phyloP scores from a whole-genome alignment of 2,797 vertebrate species.

The Eulemur rubriventer region DNA sequence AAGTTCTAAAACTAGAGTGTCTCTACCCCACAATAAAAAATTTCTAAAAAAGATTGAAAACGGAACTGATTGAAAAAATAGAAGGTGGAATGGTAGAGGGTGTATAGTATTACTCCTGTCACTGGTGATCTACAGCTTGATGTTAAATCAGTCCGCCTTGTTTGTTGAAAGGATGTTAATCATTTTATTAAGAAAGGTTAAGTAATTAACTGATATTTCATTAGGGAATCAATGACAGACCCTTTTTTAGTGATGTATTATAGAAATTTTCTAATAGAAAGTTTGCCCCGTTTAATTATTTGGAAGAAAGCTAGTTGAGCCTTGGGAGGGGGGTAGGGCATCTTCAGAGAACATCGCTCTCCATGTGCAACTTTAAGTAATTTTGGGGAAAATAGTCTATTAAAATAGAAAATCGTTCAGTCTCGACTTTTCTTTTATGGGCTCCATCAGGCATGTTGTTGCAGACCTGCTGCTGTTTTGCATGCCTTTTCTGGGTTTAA shows the following conservation, averaged over 20 bases:
- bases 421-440: conserved; percentile 27
- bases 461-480: conserved; percentile 55
- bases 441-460: conserved; percentile 25
- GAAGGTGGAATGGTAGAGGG: background rate
- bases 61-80: conserved; percentile 44
- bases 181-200: conserved; percentile 82
- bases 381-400: background rate
- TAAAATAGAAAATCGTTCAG: background rate
- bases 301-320: background rate
- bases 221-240: conserved; percentile 69
- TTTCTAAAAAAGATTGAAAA: conserved; percentile 68
- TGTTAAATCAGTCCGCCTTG: conserved; percentile 69
- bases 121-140: conserved; percentile 37
- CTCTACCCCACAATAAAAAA: background rate
- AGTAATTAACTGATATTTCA: conserved; percentile 81
- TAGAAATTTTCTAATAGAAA: background rate
- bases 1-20: conserved; percentile 10
- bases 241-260: conserved; percentile 56
- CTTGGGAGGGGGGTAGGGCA: background rate
- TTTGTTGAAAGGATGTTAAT: conserved; percentile 82
- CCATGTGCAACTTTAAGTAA: background rate
- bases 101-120: conserved; percentile 57
- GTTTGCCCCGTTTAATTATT: conserved; percentile 43
- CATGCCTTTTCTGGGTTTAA: conserved; percentile 61
- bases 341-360: background rate